A percentile compares a stretch with the other conserved stretches of the same genome.
Evolutionary conservation across 1,140 invertebrate species (phyloP).

Genomic region (Neodiprion lecontei): DNA sequence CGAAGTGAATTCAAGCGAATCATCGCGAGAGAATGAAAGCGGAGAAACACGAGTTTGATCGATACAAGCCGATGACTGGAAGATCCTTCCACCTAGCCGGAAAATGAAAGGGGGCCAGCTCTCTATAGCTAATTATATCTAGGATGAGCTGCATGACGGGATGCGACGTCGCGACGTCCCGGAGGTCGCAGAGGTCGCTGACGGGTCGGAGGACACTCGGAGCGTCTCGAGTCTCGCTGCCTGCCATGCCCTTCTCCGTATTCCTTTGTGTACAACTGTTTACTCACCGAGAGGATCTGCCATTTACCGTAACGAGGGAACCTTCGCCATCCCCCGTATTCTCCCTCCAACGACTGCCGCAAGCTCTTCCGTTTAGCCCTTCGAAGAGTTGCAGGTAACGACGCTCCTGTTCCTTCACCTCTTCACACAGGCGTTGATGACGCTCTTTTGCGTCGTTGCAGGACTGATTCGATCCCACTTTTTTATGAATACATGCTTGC

Average conservation of each 20-base stretch:
- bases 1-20: too few species aligned
- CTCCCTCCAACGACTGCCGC: neutral
- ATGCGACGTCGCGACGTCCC: neutral
- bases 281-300: conserved; percentile 50
- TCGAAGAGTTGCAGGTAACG: neutral
- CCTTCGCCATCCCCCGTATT: conserved; percentile 28
- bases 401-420: neutral
- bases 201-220: conserved; percentile 25
- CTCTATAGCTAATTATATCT: too few species aligned
- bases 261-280: conserved; percentile 50
- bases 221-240: conserved; percentile 49
- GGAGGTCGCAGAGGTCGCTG: neutral
- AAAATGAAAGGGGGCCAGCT: neutral
- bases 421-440: too few species aligned
- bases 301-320: conserved; percentile 57
- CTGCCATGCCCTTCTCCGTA: conserved; percentile 43
- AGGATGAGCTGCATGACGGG: too few species aligned
- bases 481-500: too few species aligned
- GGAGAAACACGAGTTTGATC: neutral
- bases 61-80: neutral
- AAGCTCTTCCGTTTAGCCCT: conserved; percentile 21
- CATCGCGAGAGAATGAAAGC: too few species aligned
- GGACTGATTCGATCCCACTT: too few species aligned
- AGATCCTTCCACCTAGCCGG: neutral
- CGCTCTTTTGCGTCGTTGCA: too few species aligned